Evolutionary conservation across 2,888 invertebrate species (phyloP).

Genomic region (Hyposoter dolosus): DNA sequence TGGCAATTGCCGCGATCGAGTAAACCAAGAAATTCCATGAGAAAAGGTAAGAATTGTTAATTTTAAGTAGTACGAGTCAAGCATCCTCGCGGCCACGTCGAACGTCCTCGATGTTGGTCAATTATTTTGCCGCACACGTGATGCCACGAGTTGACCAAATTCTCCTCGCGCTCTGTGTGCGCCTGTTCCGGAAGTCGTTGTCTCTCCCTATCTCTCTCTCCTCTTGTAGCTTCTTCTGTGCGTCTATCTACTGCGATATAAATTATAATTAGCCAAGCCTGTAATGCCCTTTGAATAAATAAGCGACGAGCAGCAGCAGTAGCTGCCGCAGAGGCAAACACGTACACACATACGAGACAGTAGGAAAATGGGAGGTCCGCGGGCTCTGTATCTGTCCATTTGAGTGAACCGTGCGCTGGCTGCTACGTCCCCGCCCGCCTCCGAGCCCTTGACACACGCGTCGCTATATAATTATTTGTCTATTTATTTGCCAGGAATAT

Average conservation of each 20-base stretch:
- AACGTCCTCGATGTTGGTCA: too few species aligned
- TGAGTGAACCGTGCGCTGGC: constrained; percentile 58
- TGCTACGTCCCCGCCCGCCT: constrained; percentile 30
- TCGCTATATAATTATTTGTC: constrained; percentile 12
- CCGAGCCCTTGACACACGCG: neutral
- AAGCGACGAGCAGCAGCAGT: constrained; percentile 78
- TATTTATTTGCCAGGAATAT: constrained; percentile 4
- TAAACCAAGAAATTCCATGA: too few species aligned
- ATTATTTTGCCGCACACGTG: neutral
- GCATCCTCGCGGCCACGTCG: too few species aligned
- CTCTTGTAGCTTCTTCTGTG: constrained; percentile 72
- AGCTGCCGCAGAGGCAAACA: constrained; percentile 47
- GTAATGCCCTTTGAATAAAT: constrained; percentile 83
- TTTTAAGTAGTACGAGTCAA: too few species aligned
- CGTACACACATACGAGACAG: constrained; percentile 32
- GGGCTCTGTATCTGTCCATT: constrained; percentile 63
- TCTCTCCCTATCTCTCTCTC: constrained; percentile 74
- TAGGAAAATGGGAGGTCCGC: constrained; percentile 39
- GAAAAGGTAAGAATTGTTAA: too few species aligned
- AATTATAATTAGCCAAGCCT: constrained; percentile 83
- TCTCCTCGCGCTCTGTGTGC: neutral
- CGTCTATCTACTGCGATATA: constrained; percentile 76
- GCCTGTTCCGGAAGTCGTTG: neutral
- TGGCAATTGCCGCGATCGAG: too few species aligned
- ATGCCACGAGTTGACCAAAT: neutral